Conservation (phyloP, 1,140 invertebrate genomes). For the Dinothrombium tinctorium region DNA sequence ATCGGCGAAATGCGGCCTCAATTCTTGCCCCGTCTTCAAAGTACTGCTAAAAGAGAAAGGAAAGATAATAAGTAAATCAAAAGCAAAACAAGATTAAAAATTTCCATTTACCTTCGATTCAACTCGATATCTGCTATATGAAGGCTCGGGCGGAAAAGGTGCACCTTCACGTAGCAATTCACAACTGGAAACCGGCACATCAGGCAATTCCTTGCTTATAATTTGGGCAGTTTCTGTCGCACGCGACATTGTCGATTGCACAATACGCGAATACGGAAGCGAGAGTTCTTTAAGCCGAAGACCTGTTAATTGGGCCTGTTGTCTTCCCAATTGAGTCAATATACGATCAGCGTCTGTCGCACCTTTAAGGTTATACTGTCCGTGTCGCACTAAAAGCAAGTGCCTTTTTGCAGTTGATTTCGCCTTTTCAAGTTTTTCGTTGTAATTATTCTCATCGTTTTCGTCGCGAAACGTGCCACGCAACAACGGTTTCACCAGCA, state of each 20-base stretch:
- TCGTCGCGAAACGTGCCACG: slow-evolving; percentile 7
- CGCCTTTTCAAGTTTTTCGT: slow-evolving; percentile 17
- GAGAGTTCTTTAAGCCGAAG: slow-evolving; percentile 35
- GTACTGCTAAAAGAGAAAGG: slow-evolving; percentile 55
- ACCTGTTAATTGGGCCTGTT: slow-evolving; percentile 61
- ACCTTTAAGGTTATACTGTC: slow-evolving; percentile 61
- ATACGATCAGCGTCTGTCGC: slow-evolving; percentile 42
- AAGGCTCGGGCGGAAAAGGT: slow-evolving; percentile 67
- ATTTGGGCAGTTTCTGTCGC: slow-evolving; percentile 71
- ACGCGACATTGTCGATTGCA: slow-evolving; percentile 75
- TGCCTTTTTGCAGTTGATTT: slow-evolving; percentile 50
- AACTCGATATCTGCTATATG: slow-evolving; percentile 57
- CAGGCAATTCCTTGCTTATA: slow-evolving; percentile 39
- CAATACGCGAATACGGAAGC: slow-evolving; percentile 47
- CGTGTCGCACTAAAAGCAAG: slow-evolving; percentile 75
- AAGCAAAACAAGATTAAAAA: too few relatives aligned
- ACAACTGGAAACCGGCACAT: slow-evolving; percentile 31
- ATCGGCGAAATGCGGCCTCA: slow-evolving; percentile 80
- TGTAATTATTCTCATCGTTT: slow-evolving; percentile 17
- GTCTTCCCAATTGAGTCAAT: slow-evolving; percentile 53
- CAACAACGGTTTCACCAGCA: slow-evolving; percentile 36
- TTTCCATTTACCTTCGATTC: slow-evolving; percentile 38
- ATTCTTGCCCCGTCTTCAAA: slow-evolving; percentile 82
- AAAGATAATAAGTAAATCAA: too few relatives aligned
- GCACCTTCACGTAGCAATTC: slow-evolving; percentile 74